phyloP scores from a whole-genome alignment of 2,113 vertebrate genomes.

The Nannospalax galili region DNA sequence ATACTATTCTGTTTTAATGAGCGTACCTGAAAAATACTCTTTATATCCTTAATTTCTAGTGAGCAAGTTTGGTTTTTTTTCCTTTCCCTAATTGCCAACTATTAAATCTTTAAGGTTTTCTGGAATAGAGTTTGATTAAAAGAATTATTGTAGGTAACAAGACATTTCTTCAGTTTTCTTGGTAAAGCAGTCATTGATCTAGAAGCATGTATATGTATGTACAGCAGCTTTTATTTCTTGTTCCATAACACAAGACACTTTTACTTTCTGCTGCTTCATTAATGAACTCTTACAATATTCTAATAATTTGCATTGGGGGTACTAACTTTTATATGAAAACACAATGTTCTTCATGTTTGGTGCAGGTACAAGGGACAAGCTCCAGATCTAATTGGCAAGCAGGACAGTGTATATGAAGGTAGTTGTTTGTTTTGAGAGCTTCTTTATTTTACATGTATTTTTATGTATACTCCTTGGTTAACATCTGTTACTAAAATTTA shows the following conservation, averaged over 20 bases:
- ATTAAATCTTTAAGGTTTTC: conserved; percentile 38
- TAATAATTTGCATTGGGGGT: conserved; percentile 74
- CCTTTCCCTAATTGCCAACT: conserved; percentile 18
- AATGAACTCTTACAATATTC: conserved; percentile 76
- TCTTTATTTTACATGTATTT: conserved; percentile 70
- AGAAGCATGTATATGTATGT: neutral
- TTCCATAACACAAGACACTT: conserved; percentile 48
- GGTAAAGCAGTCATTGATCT: conserved; percentile 44
- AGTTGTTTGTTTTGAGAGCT: conserved; percentile 76
- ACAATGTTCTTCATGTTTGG: conserved; percentile 75
- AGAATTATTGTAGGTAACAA: conserved; percentile 31
- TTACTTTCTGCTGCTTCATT: conserved; percentile 76
- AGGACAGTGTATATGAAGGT: conserved; percentile 99
- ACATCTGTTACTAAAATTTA: conserved; percentile 74
- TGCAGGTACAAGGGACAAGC: conserved; percentile 97
- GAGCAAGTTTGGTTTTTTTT: neutral
- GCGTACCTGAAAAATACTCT: conserved; percentile 15
- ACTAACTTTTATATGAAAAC: conserved; percentile 77
- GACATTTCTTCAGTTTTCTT: conserved; percentile 39
- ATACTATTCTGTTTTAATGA: conserved; percentile 47
- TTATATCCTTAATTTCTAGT: neutral
- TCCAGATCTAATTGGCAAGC: conserved; percentile 97
- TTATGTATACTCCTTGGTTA: conserved; percentile 66
- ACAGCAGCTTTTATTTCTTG: conserved; percentile 46
- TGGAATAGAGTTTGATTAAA: conserved; percentile 53